These are phyloP conservation scores for Pseudanteris insignis DNA, from an alignment of 2,888 invertebrate species.

Conservation along the genomic window DNA sequence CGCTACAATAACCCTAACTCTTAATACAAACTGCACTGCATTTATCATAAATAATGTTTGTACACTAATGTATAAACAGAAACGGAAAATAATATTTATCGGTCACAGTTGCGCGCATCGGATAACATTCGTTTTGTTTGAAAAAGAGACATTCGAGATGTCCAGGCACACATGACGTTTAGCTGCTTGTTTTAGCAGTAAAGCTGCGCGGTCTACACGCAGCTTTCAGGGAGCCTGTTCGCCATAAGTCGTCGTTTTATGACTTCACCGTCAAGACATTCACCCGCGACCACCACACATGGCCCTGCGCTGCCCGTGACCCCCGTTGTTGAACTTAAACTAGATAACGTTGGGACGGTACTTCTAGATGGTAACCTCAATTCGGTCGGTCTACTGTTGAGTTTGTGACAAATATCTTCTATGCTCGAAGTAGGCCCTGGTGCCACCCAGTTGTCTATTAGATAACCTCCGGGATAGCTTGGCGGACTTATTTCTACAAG, in stretches of 20 bases:
- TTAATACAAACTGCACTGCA: too few relatives aligned
- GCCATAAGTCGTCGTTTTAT: conserved; percentile 89
- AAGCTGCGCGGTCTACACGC: conserved; percentile 72
- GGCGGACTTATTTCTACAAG: conserved; percentile 63
- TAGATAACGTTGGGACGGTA: conserved; percentile 57
- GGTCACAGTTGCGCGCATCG: conserved; percentile 24
- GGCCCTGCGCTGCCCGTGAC: conserved; percentile 56
- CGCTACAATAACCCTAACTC: too few relatives aligned
- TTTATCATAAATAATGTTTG: too few relatives aligned
- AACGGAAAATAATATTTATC: too few relatives aligned
- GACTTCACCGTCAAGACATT: conserved; percentile 80
- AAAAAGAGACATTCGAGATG: conserved; percentile 28
- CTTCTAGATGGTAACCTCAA: conserved; percentile 63
- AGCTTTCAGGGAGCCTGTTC: conserved; percentile 87
- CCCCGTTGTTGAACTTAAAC: conserved; percentile 48
- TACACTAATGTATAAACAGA: too few relatives aligned
- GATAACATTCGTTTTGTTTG: conserved; percentile 31
- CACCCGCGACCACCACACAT: conserved; percentile 64
- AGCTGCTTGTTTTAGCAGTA: conserved; percentile 20
- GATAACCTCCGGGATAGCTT: conserved; percentile 62
- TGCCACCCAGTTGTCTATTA: conserved; percentile 67
- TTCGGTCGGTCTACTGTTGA: conserved; percentile 62
- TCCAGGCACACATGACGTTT: conserved; percentile 38
- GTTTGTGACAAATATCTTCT: conserved; percentile 64
- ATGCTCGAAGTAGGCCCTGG: conserved; percentile 67